A percentile compares a stretch with the other conserved stretches of the same genome.
phyloP scores from a whole-genome alignment of 2,113 vertebrate genomes.

The Muntiacus reevesi region DNA sequence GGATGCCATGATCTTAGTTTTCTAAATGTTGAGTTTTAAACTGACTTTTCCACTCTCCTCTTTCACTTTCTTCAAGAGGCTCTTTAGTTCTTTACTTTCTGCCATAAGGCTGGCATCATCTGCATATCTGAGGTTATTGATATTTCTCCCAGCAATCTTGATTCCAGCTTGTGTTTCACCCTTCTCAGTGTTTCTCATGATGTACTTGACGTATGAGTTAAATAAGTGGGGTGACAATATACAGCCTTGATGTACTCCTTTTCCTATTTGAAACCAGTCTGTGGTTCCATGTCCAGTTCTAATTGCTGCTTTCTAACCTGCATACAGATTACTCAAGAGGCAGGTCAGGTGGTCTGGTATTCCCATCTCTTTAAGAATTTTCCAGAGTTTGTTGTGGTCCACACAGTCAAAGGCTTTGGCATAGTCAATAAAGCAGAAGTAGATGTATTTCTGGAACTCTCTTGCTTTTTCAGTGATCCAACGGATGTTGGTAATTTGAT shows the following conservation, averaged over 20 bases:
- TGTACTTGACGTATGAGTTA: background rate
- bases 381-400: background rate
- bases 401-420: background rate
- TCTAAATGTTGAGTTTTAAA: background rate
- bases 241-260: background rate
- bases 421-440: background rate
- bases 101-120: background rate
- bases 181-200: background rate
- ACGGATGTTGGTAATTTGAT: rapidly evolving
- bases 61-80: background rate
- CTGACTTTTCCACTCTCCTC: background rate
- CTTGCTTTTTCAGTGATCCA: background rate
- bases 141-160: background rate
- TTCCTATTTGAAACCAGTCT: background rate
- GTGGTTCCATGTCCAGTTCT: background rate
- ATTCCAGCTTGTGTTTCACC: background rate
- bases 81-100: background rate
- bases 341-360: background rate
- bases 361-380: background rate
- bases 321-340: background rate
- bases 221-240: background rate
- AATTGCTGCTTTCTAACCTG: background rate
- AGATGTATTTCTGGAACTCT: background rate
- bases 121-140: background rate
- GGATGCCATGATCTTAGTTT: background rate